Conservation (phyloP, 2,888 invertebrate species). For the Melieria picta region DNA sequence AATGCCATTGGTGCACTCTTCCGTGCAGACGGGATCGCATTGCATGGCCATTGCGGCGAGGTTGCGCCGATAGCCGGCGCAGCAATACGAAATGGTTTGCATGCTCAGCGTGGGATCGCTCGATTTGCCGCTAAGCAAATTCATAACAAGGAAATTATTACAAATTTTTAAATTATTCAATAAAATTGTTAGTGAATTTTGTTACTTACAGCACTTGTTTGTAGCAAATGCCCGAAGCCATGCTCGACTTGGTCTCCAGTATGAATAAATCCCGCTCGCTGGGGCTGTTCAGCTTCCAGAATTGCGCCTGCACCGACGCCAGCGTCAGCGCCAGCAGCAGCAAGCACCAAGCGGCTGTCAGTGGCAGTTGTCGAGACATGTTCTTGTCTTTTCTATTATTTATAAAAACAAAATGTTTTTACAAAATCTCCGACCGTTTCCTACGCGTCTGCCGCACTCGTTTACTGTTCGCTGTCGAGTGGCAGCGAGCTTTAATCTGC, state of each 20-base stretch:
- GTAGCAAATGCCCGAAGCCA: slow-evolving; percentile 61
- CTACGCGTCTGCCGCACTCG: too few species aligned
- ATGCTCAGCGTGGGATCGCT: slow-evolving; percentile 58
- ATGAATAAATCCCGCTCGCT: slow-evolving; percentile 48
- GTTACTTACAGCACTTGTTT: slow-evolving; percentile 59
- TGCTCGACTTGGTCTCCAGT: slow-evolving; percentile 49
- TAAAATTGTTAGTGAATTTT: background rate
- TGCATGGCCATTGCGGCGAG: slow-evolving; percentile 64
- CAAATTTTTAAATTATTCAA: background rate
- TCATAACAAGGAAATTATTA: slow-evolving; percentile 5
- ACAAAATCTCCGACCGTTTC: too few species aligned
- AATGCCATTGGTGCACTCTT: slow-evolving; percentile 67
- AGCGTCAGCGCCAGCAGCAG: background rate
- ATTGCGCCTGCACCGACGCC: slow-evolving; percentile 44
- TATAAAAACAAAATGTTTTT: too few species aligned
- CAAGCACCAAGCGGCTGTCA: too few species aligned
- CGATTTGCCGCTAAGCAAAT: slow-evolving; percentile 45
- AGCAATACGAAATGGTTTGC: slow-evolving; percentile 76
- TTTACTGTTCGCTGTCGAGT: too few species aligned
- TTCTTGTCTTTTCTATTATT: too few species aligned
- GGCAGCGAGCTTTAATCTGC: too few species aligned
- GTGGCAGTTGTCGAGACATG: too few species aligned
- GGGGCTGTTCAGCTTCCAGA: slow-evolving; percentile 48
- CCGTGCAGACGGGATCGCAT: slow-evolving; percentile 66
- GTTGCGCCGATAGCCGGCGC: slow-evolving; percentile 74